phyloP scores from a whole-genome alignment of 2,888 invertebrate species.

The Drosophila paranaensis region DNA sequence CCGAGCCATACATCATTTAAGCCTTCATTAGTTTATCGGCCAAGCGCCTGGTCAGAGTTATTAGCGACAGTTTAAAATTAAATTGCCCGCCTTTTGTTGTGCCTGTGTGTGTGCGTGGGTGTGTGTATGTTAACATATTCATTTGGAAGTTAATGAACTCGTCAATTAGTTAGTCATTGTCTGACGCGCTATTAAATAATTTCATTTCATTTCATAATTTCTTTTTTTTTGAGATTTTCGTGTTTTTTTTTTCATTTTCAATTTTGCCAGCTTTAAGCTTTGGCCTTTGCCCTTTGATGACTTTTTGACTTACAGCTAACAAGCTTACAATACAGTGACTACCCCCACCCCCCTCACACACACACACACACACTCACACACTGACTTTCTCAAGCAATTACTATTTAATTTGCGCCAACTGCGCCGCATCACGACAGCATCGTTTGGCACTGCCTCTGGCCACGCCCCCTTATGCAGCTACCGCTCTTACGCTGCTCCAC shows the following conservation, averaged over 20 bases:
- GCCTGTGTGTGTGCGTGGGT: constrained; percentile 4
- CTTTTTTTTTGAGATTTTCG: background rate
- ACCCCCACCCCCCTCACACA: background rate
- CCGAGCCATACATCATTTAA: constrained; percentile 75
- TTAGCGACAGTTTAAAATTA: constrained; percentile 81
- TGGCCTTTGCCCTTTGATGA: constrained; percentile 32
- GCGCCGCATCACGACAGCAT: constrained; percentile 43
- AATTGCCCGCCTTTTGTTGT: constrained; percentile 60
- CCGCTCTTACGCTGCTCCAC: constrained; percentile 50
- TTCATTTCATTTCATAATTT: constrained; percentile 58
- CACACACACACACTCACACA: background rate
- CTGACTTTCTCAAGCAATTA: constrained; percentile 77
- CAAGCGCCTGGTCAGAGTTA: constrained; percentile 71
- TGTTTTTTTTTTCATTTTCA: background rate
- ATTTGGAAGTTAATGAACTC: constrained; percentile 78
- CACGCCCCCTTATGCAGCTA: constrained; percentile 58
- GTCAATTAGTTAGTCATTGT: constrained; percentile 76
- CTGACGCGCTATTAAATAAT: constrained; percentile 59
- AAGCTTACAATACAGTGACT: constrained; percentile 4
- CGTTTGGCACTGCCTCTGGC: constrained; percentile 23
- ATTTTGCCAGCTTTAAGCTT: constrained; percentile 3
- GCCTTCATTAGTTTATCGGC: constrained; percentile 78
- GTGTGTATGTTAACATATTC: constrained; percentile 63
- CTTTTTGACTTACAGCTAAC: constrained; percentile 9
- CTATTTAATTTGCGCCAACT: constrained; percentile 71